Conservation (phyloP, 2,113 vertebrate genomes). For the Planiliza haematocheilus region DNA sequence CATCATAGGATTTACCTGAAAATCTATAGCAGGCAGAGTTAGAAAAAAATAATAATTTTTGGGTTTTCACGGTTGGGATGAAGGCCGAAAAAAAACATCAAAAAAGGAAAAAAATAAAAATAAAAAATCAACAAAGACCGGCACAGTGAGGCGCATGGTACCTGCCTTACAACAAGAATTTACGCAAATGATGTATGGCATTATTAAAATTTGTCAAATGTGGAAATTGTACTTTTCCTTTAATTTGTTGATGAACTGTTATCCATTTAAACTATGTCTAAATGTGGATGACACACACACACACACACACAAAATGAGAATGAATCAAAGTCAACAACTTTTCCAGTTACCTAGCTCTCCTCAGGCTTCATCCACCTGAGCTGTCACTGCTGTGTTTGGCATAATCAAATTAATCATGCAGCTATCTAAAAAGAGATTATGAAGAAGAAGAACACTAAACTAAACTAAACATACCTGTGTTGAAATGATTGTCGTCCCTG, state of each 20-base stretch:
- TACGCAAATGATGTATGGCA: too few relatives aligned
- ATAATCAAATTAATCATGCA: too few relatives aligned
- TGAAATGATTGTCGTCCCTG: conserved; percentile 12
- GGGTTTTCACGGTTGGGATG: too few relatives aligned
- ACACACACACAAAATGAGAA: neutral
- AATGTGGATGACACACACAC: too few relatives aligned
- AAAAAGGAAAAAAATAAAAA: neutral
- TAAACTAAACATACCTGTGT: conserved; percentile 55
- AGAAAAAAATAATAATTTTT: too few relatives aligned
- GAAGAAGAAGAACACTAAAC: neutral
- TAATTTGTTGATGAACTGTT: too few relatives aligned
- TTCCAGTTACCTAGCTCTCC: neutral
- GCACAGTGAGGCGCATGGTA: neutral
- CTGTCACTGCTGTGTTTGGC: neutral
- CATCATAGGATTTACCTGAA: too few relatives aligned
- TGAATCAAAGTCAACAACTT: neutral
- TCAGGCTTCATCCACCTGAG: neutral
- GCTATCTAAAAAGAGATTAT: neutral
- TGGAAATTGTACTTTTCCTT: too few relatives aligned
- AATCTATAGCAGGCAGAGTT: too few relatives aligned
- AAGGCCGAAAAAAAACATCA: too few relatives aligned
- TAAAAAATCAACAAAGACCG: neutral
- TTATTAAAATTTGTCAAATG: too few relatives aligned
- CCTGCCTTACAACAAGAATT: neutral
- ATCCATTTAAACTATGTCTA: too few relatives aligned